Evolutionary conservation across 2,797 vertebrate genomes (phyloP).

Genomic region (Poeciliopsis presidionis): DNA sequence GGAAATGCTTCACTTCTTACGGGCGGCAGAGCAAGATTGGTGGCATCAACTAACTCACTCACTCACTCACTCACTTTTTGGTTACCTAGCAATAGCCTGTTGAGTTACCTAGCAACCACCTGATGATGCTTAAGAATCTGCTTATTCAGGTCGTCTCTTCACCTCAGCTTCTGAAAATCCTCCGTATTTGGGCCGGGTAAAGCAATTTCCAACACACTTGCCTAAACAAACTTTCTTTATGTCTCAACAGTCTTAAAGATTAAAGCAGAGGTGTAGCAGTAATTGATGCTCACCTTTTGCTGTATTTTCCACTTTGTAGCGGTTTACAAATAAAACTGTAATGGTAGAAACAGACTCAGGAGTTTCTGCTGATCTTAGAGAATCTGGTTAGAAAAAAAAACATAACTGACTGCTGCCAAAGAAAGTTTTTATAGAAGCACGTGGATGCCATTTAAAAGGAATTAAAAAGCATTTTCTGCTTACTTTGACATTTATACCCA

Average conservation of each 20-base stretch:
- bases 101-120: no score
- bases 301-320: not conserved
- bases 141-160: not conserved
- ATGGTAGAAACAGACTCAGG: not conserved
- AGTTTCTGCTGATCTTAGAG: not conserved
- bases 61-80: no score
- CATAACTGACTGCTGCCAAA: not conserved
- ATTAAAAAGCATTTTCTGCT: not conserved
- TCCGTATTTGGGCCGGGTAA: not conserved
- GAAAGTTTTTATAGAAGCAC: not conserved
- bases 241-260: not conserved
- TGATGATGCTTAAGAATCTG: not conserved
- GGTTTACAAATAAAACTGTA: not conserved
- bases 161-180: not conserved
- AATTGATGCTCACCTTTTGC: not conserved
- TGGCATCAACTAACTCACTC: no score
- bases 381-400: not conserved
- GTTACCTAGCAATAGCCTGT: no score
- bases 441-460: not conserved
- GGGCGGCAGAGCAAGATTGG: no score
- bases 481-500: not conserved
- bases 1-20: no score
- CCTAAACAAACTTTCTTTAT: not conserved
- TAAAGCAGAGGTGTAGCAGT: not conserved
- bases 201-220: not conserved